These are phyloP conservation scores for Boloria selene DNA, from an alignment of 2,888 invertebrate species.

Conservation along the genomic window DNA sequence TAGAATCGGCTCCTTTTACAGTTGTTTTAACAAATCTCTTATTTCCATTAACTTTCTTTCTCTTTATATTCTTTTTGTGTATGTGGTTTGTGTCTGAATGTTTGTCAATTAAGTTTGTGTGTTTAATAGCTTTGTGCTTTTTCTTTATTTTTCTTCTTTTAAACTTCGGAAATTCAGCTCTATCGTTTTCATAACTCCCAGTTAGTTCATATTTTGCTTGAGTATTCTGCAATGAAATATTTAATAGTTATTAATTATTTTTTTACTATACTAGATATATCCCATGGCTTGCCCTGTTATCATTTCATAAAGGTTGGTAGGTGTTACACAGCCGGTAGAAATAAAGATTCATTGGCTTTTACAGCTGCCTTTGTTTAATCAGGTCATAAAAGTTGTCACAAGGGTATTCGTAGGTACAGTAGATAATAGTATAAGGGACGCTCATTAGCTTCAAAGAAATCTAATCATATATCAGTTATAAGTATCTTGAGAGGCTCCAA, in stretches of 20 bases:
- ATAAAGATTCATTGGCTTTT: no score
- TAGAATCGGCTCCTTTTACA: constrained; percentile 29
- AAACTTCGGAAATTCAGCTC: constrained; percentile 27
- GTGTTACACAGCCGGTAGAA: no score
- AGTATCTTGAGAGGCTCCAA: no score
- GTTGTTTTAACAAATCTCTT: constrained; percentile 33
- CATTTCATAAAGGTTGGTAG: no score
- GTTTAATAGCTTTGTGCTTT: constrained; percentile 17
- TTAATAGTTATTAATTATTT: background rate
- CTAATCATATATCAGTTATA: no score
- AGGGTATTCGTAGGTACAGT: no score
- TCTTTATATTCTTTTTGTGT: constrained; percentile 24
- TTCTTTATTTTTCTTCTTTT: constrained; percentile 25
- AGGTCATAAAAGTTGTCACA: no score
- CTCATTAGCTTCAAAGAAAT: no score
- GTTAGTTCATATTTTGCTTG: constrained; percentile 1
- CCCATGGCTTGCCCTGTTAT: no score
- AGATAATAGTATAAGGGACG: no score
- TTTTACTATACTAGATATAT: no score
- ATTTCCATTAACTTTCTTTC: constrained; percentile 10
- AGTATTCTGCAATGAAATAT: constrained; percentile 15
- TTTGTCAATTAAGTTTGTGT: constrained; percentile 18
- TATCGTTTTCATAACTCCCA: constrained; percentile 23
- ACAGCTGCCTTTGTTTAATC: no score
- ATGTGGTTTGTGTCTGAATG: constrained; percentile 6